Evolutionary conservation across 2,888 invertebrate genomes (phyloP).

Genomic region (Thumatha senex): DNA sequence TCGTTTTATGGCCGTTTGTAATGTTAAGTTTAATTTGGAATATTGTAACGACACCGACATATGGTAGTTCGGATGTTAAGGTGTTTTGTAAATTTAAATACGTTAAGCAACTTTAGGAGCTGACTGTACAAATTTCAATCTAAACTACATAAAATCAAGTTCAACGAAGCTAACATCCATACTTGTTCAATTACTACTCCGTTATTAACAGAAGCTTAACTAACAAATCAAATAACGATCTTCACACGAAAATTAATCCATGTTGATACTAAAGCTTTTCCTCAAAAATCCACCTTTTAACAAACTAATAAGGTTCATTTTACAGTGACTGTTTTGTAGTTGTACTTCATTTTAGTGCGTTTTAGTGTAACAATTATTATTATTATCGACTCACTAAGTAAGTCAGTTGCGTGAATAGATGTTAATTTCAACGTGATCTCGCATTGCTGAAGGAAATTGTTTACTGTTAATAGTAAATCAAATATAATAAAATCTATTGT

Average conservation of each 20-base stretch:
- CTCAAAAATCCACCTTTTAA: not conserved
- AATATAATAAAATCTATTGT: not conserved
- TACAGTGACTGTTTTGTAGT: conserved; percentile 6
- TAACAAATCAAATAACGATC: conserved; percentile 31
- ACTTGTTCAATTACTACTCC: conserved; percentile 23
- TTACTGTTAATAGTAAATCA: not conserved
- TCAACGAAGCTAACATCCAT: conserved; percentile 12
- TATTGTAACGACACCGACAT: too few species aligned
- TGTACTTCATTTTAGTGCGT: conserved; percentile 31
- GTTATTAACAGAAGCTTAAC: conserved; percentile 35
- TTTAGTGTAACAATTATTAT: conserved; percentile 43
- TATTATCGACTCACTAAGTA: conserved; percentile 57
- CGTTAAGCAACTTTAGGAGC: too few species aligned
- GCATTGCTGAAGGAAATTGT: conserved; percentile 8
- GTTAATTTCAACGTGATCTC: conserved; percentile 49
- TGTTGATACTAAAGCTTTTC: conserved; percentile 2
- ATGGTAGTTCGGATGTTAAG: too few species aligned
- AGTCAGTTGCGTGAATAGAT: conserved; percentile 52
- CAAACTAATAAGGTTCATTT: not conserved
- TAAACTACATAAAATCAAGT: not conserved
- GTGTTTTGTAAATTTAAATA: too few species aligned
- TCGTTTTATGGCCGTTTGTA: too few species aligned
- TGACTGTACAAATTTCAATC: too few species aligned
- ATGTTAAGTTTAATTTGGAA: too few species aligned
- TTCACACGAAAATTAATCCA: conserved; percentile 41